Evolutionary conservation across 1,140 invertebrate genomes (phyloP), one percentile per base, ranked within the genome.

Genomic region (Chironomus tepperi): DNA sequence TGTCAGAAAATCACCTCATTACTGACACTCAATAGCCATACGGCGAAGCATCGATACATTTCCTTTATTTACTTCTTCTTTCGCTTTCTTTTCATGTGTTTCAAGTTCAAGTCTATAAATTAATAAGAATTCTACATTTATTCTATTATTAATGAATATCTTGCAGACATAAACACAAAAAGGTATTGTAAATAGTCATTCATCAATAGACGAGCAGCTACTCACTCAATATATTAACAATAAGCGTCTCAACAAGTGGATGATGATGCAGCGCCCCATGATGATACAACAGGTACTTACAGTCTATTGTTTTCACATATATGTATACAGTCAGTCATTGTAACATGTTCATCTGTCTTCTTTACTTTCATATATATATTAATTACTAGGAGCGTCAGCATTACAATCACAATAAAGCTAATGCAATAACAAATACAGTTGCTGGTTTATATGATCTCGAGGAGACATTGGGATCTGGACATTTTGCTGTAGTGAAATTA

Each of bases 401-500:
- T 57, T 57, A n/a, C 3, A 57, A 57, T 57, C 47, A n/a, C 47
- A 57, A n/a, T n/a, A n/a, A 57, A n/a, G 10, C 12, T n/a, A n/a
- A n/a, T n/a, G 10, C 47, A 57, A 57, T 57, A 57, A n/a, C 47
- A 57, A 57, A 57, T 15, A 57, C 47, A 12, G 47, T 57, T 15
- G 47, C 47, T 12, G 47, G 47, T n/a, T 57, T 57, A 15, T 57
- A 57, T 57, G 47, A 98, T 84, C 86, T 99, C 79, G 94, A 97
- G 82, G 93, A 98, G 82, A 98, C 96, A 0, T 84, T 97, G 15
- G 95, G 94, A 10, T 89, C 91, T 75, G 97, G 97, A 70, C 97
- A 99, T 86, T 99, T 98, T 88, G 98, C 98, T 75, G 96, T 99
- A 73, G 98, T 99, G 19, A 99, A 99, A 87, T 85, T 98, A 76